Base-by-base conservation (phyloP, 2,113 vertebrate species). In the Triplophysa tibetana region DNA sequence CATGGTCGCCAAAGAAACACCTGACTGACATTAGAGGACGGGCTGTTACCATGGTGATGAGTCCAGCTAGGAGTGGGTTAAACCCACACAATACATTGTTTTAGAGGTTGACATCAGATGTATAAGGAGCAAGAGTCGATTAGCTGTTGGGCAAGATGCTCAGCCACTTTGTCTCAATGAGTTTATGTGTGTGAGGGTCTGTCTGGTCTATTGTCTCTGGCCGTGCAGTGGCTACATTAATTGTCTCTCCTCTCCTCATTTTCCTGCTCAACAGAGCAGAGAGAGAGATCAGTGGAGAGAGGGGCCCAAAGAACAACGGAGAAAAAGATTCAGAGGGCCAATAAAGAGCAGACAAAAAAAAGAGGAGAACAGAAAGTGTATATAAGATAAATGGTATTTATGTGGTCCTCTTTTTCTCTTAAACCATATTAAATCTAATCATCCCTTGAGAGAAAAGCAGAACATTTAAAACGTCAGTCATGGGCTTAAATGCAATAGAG, bases 1-100 rank as follows among this genome's bases (percentile, higher is more conserved):
- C 67, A 56, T 68, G 78, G 83, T 84, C 74, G 75, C 83, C 54
- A 82, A 67, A 68, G 83, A 79, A 82, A 82, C 80, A 84, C 80
- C 77, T 78, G 70, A 85, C 68, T 85, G 79, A 78, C 75, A 81
- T 70, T 79, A 70, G 75, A 81, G 56, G 79, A 72, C 41, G 48
- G 78, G 76, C 14, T 63, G 66, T 84, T 82, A 67, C 83, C 60
- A 84, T 82, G 78, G 80, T 29, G 72, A 82, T 76, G 48, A 70
- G 41, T 17, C 61, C 45, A 76, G 24, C 43, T 63, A 24, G 3
- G 16, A 75, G 61, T n/a, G 54, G 8, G 21, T 12, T 75, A 4
- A 75, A 75, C 45, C 38, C 26, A 58, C 8, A 75, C n/a, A 45
- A 61, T 21, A 48, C 24, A 48, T 62, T 61, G 72, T 75, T 75